Conservation (phyloP, 2,797 vertebrate species). For the Phyllotis vaccarum region DNA sequence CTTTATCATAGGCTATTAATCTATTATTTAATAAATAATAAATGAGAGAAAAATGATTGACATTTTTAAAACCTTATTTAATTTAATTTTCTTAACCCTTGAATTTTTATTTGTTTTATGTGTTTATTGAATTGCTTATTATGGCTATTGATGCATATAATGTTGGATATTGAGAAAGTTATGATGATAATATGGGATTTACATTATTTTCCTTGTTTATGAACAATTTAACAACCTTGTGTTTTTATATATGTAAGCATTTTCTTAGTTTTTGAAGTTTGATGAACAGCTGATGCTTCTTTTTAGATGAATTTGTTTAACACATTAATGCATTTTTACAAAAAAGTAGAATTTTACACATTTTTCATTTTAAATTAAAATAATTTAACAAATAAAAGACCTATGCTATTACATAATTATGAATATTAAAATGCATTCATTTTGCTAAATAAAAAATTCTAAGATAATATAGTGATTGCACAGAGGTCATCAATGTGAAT, state of each 20-base stretch:
- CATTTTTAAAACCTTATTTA: neutral
- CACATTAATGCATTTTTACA: neutral
- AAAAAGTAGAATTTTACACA: neutral
- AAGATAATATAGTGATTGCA: neutral
- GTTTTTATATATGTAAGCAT: neutral
- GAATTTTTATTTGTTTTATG: neutral
- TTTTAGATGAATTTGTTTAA: neutral
- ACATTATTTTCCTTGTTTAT: neutral
- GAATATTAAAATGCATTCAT: neutral
- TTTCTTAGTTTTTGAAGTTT: neutral
- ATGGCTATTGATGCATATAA: neutral
- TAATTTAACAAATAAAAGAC: neutral
- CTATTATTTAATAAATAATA: neutral
- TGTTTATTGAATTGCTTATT: neutral
- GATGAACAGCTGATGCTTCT: neutral
- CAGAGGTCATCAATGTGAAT: neutral
- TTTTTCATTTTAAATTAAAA: conserved; percentile 9
- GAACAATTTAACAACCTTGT: neutral
- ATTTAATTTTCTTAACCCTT: neutral
- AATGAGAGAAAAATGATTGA: neutral
- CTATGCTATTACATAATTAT: neutral
- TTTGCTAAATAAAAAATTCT: neutral
- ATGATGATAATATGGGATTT: neutral
- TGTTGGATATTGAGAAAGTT: conserved; percentile 23
- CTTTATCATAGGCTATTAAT: too few relatives aligned